A percentile compares a stretch with the other conserved stretches of the same genome.
Evolutionary conservation across 2,113 vertebrate species (phyloP).

Genomic region (Microtus richardsoni): DNA sequence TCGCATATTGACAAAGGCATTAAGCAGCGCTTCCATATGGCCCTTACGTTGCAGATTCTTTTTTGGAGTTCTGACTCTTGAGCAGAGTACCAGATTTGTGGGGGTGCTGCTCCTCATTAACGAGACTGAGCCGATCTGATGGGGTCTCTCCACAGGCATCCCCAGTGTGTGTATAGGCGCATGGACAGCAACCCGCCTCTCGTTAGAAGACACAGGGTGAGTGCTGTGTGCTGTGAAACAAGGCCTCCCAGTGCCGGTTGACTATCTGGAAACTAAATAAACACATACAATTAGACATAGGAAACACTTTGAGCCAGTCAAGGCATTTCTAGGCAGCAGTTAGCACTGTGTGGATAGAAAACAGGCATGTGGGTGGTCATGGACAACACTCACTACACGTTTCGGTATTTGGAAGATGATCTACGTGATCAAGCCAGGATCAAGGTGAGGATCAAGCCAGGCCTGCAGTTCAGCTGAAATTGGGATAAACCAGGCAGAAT

Average conservation of each 20-base stretch:
- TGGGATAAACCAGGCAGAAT: neutral
- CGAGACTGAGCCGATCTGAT: rapidly evolving
- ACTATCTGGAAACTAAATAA: neutral
- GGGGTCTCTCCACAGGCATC: conserved; percentile 86
- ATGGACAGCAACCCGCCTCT: conserved; percentile 90
- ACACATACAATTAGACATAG: neutral
- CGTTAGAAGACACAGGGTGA: conserved; percentile 94
- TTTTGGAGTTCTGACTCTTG: rapidly evolving
- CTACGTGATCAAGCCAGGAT: too few relatives aligned
- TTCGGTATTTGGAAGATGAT: neutral
- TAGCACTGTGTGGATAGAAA: neutral
- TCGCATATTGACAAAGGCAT: rapidly evolving
- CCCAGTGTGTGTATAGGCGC: conserved; percentile 90
- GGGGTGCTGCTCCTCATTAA: rapidly evolving
- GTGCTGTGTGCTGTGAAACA: neutral
- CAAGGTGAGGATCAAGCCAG: neutral
- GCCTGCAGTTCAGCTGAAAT: rapidly evolving
- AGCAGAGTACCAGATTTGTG: too few relatives aligned
- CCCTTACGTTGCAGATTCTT: neutral
- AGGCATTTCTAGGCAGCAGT: neutral
- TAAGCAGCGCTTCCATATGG: too few relatives aligned
- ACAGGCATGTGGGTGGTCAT: too few relatives aligned
- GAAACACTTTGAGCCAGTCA: neutral
- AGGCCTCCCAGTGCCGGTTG: rapidly evolving
- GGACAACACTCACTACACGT: neutral